Evolutionary conservation across 2,797 vertebrate species (phyloP).

Genomic region (Gambusia yucatana): DNA sequence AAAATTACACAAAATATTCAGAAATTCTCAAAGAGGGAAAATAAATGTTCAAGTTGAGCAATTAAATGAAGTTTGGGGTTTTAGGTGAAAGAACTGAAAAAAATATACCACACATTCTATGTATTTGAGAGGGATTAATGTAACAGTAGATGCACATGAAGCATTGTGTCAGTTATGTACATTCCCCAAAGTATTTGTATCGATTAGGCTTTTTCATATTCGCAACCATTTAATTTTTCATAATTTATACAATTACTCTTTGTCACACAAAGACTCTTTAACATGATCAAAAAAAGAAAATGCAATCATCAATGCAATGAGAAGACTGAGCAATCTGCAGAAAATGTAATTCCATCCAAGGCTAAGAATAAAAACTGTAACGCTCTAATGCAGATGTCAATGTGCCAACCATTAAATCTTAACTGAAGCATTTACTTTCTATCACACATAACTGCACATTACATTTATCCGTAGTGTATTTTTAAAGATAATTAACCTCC

Average conservation of each 20-base stretch:
- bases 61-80: too few relatives aligned
- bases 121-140: background rate
- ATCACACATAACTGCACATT: conserved; percentile 1
- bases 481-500: conserved; percentile 9
- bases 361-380: conserved; percentile 1
- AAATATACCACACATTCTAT: too few relatives aligned
- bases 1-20: background rate
- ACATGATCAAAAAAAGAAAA: background rate
- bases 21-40: too few relatives aligned
- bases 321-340: background rate
- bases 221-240: too few relatives aligned
- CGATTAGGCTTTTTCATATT: too few relatives aligned
- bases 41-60: too few relatives aligned
- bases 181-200: too few relatives aligned
- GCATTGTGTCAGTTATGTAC: too few relatives aligned
- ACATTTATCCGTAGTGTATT: background rate
- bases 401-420: background rate
- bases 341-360: background rate
- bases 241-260: too few relatives aligned
- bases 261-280: background rate
- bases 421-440: background rate
- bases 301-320: background rate
- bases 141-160: too few relatives aligned
- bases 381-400: background rate
- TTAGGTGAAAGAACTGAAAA: too few relatives aligned